Evolutionary conservation across 1,140 invertebrate species (phyloP).

Genomic region (Aricia agestis): DNA sequence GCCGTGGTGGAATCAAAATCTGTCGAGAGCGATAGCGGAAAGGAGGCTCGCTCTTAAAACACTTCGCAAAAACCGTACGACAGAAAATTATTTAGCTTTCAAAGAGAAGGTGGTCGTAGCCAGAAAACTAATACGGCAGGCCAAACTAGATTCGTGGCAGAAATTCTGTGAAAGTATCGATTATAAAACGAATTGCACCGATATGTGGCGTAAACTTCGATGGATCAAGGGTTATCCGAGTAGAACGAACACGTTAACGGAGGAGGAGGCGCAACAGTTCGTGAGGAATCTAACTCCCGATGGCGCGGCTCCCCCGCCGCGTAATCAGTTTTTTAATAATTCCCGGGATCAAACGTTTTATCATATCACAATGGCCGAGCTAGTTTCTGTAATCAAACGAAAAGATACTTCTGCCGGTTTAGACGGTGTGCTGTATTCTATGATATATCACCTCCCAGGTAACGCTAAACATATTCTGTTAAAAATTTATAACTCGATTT

Average conservation of each 20-base stretch:
- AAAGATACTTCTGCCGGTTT: not conserved
- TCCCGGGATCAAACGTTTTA: not conserved
- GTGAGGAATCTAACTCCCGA: not conserved
- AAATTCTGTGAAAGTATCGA: not conserved
- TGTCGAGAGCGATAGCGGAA: no score
- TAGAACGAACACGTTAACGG: not conserved
- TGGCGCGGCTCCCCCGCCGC: not conserved
- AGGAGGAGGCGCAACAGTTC: not conserved
- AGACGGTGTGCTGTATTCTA: not conserved
- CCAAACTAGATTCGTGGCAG: slow-evolving; percentile 1
- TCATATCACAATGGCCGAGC: not conserved
- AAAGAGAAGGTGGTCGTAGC: slow-evolving; percentile 3
- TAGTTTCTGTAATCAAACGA: not conserved
- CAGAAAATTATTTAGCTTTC: no score
- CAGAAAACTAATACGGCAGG: slow-evolving; percentile 6
- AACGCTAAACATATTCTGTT: not conserved
- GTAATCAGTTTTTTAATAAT: not conserved
- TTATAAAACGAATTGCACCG: not conserved
- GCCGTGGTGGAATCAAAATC: no score
- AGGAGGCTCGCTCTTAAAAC: no score
- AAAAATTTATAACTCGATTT: not conserved
- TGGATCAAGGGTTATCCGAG: slow-evolving; percentile 7
- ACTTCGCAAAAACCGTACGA: no score
- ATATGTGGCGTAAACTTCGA: slow-evolving; percentile 14
- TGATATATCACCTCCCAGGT: not conserved